Base-by-base conservation (phyloP, 2,888 invertebrate genomes). In the Cephus pulcher region DNA sequence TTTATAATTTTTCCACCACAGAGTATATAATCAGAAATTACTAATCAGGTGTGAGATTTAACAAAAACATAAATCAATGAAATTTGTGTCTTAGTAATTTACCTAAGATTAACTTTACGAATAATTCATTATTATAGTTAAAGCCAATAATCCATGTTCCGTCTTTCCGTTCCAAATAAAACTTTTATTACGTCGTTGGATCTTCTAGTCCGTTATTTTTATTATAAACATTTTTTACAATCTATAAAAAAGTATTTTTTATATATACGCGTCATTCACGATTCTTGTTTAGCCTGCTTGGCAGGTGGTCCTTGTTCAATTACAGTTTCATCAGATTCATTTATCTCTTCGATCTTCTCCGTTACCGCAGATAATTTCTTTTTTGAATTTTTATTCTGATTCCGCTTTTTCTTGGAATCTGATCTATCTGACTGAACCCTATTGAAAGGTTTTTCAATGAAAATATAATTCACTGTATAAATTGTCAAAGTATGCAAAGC, bases 301-400 rank as follows among this genome's bases (percentile, higher is more conserved):
- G 37, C 74, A 30, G 74, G 74, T 23, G 74, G 74, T 74, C 23
- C 74, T 34, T 35, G 12, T 11, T 30, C 33, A 12, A 15, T 35
- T 12, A 74, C 11, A 34, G 32, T 34, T 35, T 74, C 74, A 23
- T 74, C 35, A 15, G 35, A 15, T 74, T 74, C 74, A 30, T 34
- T 9, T 32, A 33, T 76, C 12, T 74, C 6, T 34, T 70, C n/a
- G 30, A n/a, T 34, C 34, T 71, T 71, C 71, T 71, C 32, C 6
- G 32, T 34, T 71, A 9, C 15, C 0, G 12, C 71, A 15, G 32
- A 33, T 34, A 71, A 12, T 78, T 87, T 85, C 37, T 84, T 84
- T 74, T 92, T 93, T 34, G 93, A 93, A 80, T 94, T 92, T 86
- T 95, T 96, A 85, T 95, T 95, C 88, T 96, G 96, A 88, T 96